Percentiles rank a stretch among this genome's conserved stretches.
These are phyloP conservation scores for Sebastes ruberrimus DNA, from an alignment of 2,797 vertebrate species.

Conservation along the genomic window DNA sequence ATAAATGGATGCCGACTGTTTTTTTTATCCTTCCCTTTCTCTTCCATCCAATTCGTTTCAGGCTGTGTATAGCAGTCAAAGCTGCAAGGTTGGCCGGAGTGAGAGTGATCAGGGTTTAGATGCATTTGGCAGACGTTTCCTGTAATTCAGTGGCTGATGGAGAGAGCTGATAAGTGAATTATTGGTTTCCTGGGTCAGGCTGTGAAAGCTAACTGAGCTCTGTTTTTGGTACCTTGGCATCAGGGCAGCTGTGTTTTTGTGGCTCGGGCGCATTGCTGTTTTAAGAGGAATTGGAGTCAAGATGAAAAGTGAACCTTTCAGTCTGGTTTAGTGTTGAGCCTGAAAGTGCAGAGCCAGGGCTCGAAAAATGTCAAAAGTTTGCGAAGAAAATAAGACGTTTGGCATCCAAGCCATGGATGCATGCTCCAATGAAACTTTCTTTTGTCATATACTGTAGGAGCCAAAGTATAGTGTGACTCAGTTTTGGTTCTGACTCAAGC, in stretches of 20 bases:
- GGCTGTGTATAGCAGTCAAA: conserved; percentile 42
- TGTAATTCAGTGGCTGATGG: conserved; percentile 70
- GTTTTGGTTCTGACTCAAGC: conserved; percentile 2
- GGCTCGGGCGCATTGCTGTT: neutral
- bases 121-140: conserved; percentile 73
- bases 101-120: conserved; percentile 61
- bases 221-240: conserved; percentile 41
- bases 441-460: conserved; percentile 1
- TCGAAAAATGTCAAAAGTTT: conserved; percentile 2
- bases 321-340: neutral
- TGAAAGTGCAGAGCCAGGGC: neutral
- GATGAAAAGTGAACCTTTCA: conserved; percentile 10
- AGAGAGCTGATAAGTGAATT: conserved; percentile 75
- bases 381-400: conserved; percentile 3
- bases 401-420: neutral
- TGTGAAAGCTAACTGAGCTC: conserved; percentile 19
- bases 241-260: conserved; percentile 23
- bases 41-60: conserved; percentile 42
- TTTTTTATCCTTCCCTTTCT: neutral
- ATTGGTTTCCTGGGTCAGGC: conserved; percentile 60
- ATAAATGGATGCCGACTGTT: conserved; percentile 59
- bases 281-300: conserved; percentile 10
- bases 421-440: conserved; percentile 2
- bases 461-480: conserved; percentile 11
- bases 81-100: conserved; percentile 53